Conservation (phyloP, 1,140 invertebrate species). For the Diuraphis noxia region DNA sequence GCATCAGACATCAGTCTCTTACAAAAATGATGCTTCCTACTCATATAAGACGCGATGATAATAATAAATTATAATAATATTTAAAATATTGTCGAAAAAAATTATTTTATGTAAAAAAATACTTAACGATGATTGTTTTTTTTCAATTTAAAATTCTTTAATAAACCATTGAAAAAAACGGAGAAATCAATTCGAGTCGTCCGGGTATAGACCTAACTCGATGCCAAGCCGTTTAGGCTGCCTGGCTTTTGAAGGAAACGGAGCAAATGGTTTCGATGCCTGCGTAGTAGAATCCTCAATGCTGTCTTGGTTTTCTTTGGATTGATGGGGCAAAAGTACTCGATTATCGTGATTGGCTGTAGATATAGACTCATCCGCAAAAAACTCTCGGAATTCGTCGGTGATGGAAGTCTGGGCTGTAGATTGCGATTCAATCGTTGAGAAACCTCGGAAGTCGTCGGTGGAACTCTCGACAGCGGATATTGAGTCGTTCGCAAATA, state of each 20-base stretch:
- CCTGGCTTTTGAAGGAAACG: constrained; percentile 39
- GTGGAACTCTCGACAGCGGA: no score
- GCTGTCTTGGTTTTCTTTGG: neutral
- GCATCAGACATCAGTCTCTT: neutral
- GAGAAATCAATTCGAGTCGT: constrained; percentile 7
- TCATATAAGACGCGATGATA: neutral
- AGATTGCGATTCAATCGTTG: neutral
- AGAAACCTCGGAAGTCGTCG: neutral
- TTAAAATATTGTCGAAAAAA: constrained; percentile 9
- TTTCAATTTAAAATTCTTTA: neutral
- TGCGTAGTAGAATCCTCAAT: neutral
- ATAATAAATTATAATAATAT: neutral
- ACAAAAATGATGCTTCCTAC: neutral
- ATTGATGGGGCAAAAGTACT: neutral
- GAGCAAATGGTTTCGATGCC: neutral
- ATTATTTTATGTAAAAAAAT: neutral
- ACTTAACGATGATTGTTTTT: constrained; percentile 9
- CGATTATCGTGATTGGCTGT: no score
- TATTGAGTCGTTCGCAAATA: neutral
- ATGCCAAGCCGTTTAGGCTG: constrained; percentile 38
- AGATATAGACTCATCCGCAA: neutral
- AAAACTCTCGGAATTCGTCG: neutral
- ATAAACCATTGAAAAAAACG: neutral
- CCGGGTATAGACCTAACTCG: constrained; percentile 25
- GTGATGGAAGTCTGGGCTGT: neutral